Evolutionary conservation across 2,113 vertebrate species (phyloP).

Genomic region (Paradisaea rubra): DNA sequence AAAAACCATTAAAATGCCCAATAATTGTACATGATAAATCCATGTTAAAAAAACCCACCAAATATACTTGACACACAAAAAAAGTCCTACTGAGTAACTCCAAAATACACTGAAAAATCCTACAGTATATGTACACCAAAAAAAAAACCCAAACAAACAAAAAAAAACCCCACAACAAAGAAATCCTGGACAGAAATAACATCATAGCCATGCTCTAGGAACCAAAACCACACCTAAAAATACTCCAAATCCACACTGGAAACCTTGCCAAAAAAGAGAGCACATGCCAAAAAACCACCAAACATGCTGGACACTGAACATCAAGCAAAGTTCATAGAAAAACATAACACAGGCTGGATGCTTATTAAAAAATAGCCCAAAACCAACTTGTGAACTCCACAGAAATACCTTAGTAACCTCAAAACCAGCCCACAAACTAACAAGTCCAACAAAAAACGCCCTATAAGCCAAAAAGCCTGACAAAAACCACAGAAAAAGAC

Average conservation of each 20-base stretch:
- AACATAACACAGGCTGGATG: not conserved
- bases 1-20: not conserved
- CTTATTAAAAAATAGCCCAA: not conserved
- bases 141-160: not conserved
- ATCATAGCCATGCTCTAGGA: not conserved
- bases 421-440: not conserved
- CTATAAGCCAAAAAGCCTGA: not conserved
- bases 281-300: not conserved
- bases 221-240: not conserved
- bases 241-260: not conserved
- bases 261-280: not conserved
- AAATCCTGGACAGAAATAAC: not conserved
- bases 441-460: not conserved
- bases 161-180: not conserved
- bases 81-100: not conserved
- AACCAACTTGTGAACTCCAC: not conserved
- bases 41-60: not conserved
- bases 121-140: accelerated
- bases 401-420: not conserved
- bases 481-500: not conserved
- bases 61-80: not conserved
- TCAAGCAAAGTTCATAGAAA: not conserved
- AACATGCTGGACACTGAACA: not conserved
- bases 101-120: not conserved
- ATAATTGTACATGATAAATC: not conserved